Evolutionary conservation across 92 coral and sea anemone genomes (phyloP).

Genomic region (Epizoanthus stellaris): DNA sequence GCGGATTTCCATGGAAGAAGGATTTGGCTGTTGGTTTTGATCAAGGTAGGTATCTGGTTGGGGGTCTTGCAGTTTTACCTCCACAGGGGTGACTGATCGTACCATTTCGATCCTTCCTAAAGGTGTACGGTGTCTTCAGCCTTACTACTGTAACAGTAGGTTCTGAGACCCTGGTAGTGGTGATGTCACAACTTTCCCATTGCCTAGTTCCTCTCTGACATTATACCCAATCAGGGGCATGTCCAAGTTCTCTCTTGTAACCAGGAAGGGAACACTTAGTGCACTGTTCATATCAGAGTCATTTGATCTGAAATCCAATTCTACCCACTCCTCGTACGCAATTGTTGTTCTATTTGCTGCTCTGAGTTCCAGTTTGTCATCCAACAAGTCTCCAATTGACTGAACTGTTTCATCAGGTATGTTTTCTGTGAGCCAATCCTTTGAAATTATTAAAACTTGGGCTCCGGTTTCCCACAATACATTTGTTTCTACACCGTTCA

Average conservation of each 20-base stretch:
- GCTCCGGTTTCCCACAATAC: constrained; percentile 74
- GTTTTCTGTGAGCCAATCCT: constrained; percentile 51
- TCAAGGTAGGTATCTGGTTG: no score
- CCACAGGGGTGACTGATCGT: no score
- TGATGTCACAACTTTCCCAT: neutral
- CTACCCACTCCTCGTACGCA: constrained; percentile 67
- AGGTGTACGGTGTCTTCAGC: no score
- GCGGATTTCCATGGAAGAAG: no score
- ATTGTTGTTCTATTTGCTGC: constrained; percentile 63
- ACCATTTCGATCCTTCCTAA: no score
- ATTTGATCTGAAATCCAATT: constrained; percentile 37
- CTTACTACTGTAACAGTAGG: constrained; percentile 2
- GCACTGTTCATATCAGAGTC: constrained; percentile 3
- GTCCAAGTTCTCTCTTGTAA: constrained; percentile 9
- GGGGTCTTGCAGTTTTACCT: no score
- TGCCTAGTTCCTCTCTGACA: constrained; percentile 14
- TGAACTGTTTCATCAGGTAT: constrained; percentile 50
- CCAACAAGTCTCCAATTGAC: constrained; percentile 52
- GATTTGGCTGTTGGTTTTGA: no score
- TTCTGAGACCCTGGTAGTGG: constrained; percentile 20
- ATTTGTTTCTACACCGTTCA: constrained; percentile 49
- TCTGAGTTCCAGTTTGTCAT: constrained; percentile 38
- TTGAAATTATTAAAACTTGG: constrained; percentile 70
- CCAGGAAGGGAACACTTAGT: constrained; percentile 22
- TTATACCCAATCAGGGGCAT: constrained; percentile 31